Conservation (phyloP, 37 sponge, comb jelly and placozoan species). For the Chondrosia reniformis region DNA sequence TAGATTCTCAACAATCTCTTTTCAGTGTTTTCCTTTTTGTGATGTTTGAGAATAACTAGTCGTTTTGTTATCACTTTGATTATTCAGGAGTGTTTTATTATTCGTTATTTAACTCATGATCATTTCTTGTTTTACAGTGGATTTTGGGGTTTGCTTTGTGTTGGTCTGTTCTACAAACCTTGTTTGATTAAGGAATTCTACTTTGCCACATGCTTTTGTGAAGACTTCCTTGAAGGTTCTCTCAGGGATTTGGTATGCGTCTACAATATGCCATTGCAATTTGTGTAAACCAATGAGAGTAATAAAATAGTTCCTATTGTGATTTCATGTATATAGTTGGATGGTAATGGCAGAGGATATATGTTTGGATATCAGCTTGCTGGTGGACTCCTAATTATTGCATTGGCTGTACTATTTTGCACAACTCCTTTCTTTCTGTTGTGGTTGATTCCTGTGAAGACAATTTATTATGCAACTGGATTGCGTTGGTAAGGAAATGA, state of each 20-base stretch:
- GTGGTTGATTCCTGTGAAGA: constrained; percentile 62
- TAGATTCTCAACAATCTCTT: neutral
- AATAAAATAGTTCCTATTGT: neutral
- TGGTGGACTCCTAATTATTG: constrained; percentile 52
- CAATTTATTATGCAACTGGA: constrained; percentile 17
- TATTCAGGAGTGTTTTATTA: too few species aligned
- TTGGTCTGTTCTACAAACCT: constrained; percentile 46
- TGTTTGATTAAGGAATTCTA: constrained; percentile 62
- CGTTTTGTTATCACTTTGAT: too few species aligned
- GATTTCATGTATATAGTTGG: neutral
- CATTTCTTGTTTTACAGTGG: constrained; percentile 73
- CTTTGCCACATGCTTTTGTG: constrained; percentile 62
- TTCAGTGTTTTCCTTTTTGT: too few species aligned
- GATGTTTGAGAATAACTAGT: too few species aligned
- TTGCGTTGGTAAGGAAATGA: constrained; percentile 41
- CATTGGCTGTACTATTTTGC: constrained; percentile 37
- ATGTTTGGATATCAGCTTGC: constrained; percentile 53
- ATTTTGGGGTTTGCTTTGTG: constrained; percentile 76
- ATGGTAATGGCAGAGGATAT: constrained; percentile 19
- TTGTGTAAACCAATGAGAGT: neutral
- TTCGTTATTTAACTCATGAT: too few species aligned
- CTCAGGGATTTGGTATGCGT: neutral
- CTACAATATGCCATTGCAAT: neutral
- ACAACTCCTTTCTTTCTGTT: constrained; percentile 43
- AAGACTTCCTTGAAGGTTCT: neutral